Base-by-base conservation (phyloP, 2,113 vertebrate species). In the Xenus cinereus region DNA sequence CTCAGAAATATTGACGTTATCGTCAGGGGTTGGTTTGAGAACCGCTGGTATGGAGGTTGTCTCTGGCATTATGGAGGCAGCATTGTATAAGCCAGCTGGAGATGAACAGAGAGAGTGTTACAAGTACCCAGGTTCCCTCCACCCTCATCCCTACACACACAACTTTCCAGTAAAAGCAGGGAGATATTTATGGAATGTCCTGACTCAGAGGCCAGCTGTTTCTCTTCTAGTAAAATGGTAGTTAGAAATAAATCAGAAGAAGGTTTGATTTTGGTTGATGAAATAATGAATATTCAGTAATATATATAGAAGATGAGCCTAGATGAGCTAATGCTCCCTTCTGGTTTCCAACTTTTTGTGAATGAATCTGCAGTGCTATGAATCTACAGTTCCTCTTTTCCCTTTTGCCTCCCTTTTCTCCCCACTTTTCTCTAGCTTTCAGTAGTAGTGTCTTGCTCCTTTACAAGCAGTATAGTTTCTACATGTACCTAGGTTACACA, bases 121-220 rank as follows among this genome's bases (percentile, higher is more conserved):
- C 16, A 85, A 92, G 92, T 71, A 95, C 74, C 95, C 69, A 62
- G 8, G 37, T 89, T 95, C 89, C 81, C 89, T 94, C 93, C 81
- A 78, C 77, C 80, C 86, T 73, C 90, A 92, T 96, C 93, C 93
- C 82, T 78, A 19, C 95, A 87, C 92, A 86, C 84, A 84, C 83
- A 84, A 84, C 90, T 90, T 75, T 93, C 96, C 97, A 96, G 91
- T 60, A 90, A 95, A 93, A 87, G 90, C 97, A 97, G 91, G 68
- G 81, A 95, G 94, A 95, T 97, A 97, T 97, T 97, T 96, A 96
- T 96, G 95, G 95, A 96, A 93, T 97, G 95, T 95, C 95, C 95
- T 96, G 95, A 97, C 82, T 97, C 94, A 96, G 97, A 97, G 94
- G 83, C 94, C 97, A 96, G 96, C 96, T 96, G 94, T 97, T 98